Conservation (phyloP, 2,888 invertebrate genomes). For the Cephus nigrinus region DNA sequence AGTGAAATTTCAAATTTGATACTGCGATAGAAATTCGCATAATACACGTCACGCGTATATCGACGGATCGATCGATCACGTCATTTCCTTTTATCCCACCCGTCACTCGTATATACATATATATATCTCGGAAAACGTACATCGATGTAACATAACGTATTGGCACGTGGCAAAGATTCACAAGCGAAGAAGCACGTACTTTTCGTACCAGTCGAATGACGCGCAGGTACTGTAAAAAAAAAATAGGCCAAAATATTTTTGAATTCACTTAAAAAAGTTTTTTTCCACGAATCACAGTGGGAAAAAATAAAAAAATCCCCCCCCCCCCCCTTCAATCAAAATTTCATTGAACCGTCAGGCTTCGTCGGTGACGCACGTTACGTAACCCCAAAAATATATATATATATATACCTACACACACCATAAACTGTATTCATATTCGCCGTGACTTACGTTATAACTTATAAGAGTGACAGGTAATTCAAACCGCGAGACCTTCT, state of each 20-base stretch:
- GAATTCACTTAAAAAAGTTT: neutral
- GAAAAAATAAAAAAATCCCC: too few species aligned
- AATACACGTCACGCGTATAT: neutral
- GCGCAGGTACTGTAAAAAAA: neutral
- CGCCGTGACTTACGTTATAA: neutral
- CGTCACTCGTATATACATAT: too few species aligned
- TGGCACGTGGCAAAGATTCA: too few species aligned
- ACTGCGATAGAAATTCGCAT: neutral
- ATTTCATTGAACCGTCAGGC: neutral
- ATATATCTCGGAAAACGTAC: too few species aligned
- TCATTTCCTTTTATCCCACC: neutral
- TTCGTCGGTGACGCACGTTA: neutral
- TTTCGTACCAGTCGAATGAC: neutral
- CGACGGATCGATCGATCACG: neutral
- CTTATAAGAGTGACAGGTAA: neutral
- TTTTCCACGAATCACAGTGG: neutral
- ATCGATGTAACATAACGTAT: too few species aligned
- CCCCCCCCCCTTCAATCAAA: neutral
- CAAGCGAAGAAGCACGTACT: neutral
- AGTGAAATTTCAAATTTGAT: neutral
- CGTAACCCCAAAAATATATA: neutral
- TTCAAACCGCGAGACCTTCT: constrained; percentile 1
- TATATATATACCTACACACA: neutral
- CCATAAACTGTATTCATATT: neutral
- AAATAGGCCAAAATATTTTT: neutral